phyloP scores from a whole-genome alignment of 1,140 invertebrate genomes.

The Leptinotarsa undecemlineata region DNA sequence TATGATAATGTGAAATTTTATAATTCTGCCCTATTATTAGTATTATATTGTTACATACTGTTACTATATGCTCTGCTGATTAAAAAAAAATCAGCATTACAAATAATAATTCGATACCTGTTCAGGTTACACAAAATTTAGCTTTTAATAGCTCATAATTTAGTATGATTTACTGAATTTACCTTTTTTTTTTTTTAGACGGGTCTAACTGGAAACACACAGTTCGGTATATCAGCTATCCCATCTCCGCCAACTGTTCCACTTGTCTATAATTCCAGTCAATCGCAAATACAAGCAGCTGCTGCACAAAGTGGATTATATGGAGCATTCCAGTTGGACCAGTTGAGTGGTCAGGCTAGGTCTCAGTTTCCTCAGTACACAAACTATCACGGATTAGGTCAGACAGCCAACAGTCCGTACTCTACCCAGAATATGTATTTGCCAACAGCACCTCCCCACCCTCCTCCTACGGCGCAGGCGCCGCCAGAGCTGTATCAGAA shows the following conservation, averaged over 20 bases:
- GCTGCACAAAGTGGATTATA: constrained; percentile 79
- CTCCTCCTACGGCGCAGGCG: constrained; percentile 60
- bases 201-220: constrained; percentile 54
- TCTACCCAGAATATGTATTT: constrained; percentile 69
- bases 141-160: too few relatives aligned
- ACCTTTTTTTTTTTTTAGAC: constrained; percentile 33
- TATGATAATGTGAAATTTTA: too few relatives aligned
- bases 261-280: constrained; percentile 72
- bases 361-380: constrained; percentile 72
- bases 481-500: constrained; percentile 81
- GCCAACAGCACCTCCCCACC: constrained; percentile 63
- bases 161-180: too few relatives aligned
- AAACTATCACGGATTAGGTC: constrained; percentile 60
- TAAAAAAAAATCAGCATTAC: too few relatives aligned
- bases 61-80: too few relatives aligned
- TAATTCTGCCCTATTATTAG: too few relatives aligned
- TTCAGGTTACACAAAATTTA: too few relatives aligned
- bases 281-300: constrained; percentile 60
- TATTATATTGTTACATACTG: too few relatives aligned
- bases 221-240: constrained; percentile 78
- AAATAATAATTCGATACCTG: too few relatives aligned
- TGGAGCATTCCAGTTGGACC: constrained; percentile 70
- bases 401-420: constrained; percentile 62
- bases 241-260: constrained; percentile 77
- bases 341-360: constrained; percentile 59